Percentiles rank a stretch among this genome's conserved stretches.
phyloP scores from a whole-genome alignment of 2,888 invertebrate genomes.

The Rhamnusium bicolor region DNA sequence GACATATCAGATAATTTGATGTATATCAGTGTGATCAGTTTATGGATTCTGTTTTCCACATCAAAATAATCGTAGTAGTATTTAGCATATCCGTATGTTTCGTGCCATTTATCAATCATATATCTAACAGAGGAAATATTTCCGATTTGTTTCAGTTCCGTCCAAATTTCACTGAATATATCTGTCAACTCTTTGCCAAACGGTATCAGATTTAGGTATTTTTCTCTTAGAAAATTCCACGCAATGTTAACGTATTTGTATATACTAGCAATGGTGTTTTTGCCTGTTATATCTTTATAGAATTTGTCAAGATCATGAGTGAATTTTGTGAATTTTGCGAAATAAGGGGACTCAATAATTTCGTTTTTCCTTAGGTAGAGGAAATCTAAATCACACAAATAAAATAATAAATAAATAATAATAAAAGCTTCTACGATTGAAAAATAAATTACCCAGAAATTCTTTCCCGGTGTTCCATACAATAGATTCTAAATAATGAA shows the following conservation, averaged over 20 bases:
- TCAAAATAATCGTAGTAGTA: conserved; percentile 87
- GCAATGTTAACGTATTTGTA: conserved; percentile 82
- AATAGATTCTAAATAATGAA: conserved; percentile 84
- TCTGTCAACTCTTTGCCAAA: conserved; percentile 80
- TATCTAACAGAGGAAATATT: conserved; percentile 77
- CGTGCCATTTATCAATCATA: conserved; percentile 74
- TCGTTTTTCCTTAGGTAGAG: conserved; percentile 86
- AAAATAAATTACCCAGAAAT: conserved; percentile 73
- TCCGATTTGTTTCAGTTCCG: conserved; percentile 76
- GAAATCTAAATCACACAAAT: no score
- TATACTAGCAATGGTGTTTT: conserved; percentile 85
- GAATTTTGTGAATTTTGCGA: conserved; percentile 84
- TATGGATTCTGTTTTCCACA: conserved; percentile 79
- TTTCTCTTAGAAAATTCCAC: conserved; percentile 79
- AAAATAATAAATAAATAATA: no score
- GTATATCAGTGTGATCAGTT: conserved; percentile 78
- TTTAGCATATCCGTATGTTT: conserved; percentile 77
- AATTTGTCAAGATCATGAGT: conserved; percentile 86
- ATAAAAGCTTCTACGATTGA: not conserved
- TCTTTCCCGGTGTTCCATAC: conserved; percentile 83
- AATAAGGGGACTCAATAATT: conserved; percentile 86
- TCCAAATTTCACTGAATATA: conserved; percentile 76
- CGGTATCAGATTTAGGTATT: conserved; percentile 79
- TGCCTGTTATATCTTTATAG: conserved; percentile 84
- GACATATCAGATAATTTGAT: conserved; percentile 82